Base-by-base conservation (phyloP, 2,113 vertebrate species). In the Gopherus evgoodei region DNA sequence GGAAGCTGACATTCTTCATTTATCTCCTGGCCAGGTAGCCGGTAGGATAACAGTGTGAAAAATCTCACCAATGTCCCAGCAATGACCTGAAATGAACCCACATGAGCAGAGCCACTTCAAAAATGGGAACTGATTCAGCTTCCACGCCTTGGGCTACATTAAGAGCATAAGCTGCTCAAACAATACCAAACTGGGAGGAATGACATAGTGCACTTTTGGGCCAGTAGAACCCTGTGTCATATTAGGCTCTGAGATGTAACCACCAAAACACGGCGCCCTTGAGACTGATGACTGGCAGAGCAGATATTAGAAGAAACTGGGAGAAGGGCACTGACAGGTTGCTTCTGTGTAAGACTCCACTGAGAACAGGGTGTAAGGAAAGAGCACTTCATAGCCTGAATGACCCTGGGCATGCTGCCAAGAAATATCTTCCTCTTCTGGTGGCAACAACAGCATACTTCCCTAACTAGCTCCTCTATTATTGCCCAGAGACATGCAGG, bases 381-480 rank as follows among this genome's bases (percentile, higher is more conserved):
- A 59, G 42, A 49, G 2, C 62, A 69, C 57, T 53, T 35, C 29
- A 84, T 22, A 29, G 53, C 94, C 56, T 25, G 47, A 94, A 93
- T 95, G 91, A 96, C 91, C 92, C 86, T 21, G 11, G 94, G 96
- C 96, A 93, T 62, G 72, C 11, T 1, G 94, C 95, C 95, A 95
- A 92, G 76, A 95, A 93, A 92, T 87, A 84, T 96, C 94, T 93
- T 95, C 93, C 93, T 94, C 88, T 92, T 86, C 25, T 38, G 95
- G 95, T 93, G 95, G 84, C 91, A 97, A 91, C 35, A 4, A 86
- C 54, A 86, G 83, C 22, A 1, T 0, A 6, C 81, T 93, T 78
- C 56, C 44, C 56, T 5, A 3, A 24, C 24, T 56, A 76, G 53
- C 1, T 16, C 38, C 42, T 0, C 35, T 21, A 19, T 69, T 65